These are phyloP conservation scores for Heliconius hortense DNA, from an alignment of 2,888 invertebrate species.

Conservation along the genomic window DNA sequence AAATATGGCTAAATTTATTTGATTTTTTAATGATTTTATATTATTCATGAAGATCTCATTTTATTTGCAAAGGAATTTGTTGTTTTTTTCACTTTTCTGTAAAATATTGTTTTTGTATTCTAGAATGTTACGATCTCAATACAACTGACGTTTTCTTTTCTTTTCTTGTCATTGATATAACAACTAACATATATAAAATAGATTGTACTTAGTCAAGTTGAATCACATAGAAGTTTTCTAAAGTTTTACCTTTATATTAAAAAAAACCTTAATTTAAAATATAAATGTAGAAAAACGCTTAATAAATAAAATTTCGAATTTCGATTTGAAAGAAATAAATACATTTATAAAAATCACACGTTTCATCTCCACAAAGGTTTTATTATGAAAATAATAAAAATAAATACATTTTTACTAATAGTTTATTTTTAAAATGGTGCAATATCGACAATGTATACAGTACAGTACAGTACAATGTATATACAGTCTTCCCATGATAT, in stretches of 20 bases:
- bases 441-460: neutral
- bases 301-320: too few species aligned
- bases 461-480: too few species aligned
- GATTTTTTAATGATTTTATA: conserved; percentile 40
- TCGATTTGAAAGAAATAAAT: too few species aligned
- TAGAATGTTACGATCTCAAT: conserved; percentile 39
- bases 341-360: neutral
- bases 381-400: neutral
- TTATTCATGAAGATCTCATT: conserved; percentile 56
- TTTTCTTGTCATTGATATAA: neutral
- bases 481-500: conserved; percentile 29
- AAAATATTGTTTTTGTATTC: conserved; percentile 41
- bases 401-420: neutral
- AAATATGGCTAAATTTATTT: conserved; percentile 10
- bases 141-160: conserved; percentile 6
- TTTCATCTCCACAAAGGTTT: neutral
- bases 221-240: too few species aligned
- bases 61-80: conserved; percentile 48
- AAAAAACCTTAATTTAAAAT: too few species aligned
- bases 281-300: too few species aligned
- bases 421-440: neutral
- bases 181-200: neutral
- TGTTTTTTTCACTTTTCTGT: conserved; percentile 33
- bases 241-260: too few species aligned
- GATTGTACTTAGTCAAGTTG: too few species aligned